A percentile compares a stretch with the other conserved stretches of the same genome.
phyloP scores from a whole-genome alignment of 2,888 invertebrate genomes.

The Cerastis rubricosa region DNA sequence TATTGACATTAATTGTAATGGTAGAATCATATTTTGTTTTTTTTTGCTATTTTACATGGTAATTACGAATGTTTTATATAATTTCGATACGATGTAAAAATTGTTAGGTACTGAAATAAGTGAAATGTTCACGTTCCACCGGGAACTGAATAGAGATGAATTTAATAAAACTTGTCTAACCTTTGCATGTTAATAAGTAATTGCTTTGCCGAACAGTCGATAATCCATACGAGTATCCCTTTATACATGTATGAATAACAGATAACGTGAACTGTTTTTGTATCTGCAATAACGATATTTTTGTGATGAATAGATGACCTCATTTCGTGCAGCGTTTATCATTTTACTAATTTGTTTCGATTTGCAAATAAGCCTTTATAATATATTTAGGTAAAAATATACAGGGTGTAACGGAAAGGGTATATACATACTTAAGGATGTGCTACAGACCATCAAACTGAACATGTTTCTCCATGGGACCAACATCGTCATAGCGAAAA shows the following conservation, averaged over 20 bases:
- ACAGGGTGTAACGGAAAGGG: too few relatives aligned
- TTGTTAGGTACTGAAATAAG: too few relatives aligned
- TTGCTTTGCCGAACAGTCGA: not conserved
- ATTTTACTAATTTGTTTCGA: not conserved
- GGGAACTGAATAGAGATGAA: slow-evolving; percentile 21
- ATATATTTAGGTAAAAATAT: not conserved
- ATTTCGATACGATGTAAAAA: too few relatives aligned
- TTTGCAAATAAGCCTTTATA: not conserved
- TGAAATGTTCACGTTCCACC: not conserved
- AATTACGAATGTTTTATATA: too few relatives aligned
- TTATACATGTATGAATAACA: not conserved
- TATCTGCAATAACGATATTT: not conserved
- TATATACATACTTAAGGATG: too few relatives aligned
- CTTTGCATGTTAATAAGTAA: slow-evolving; percentile 33
- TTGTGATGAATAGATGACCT: not conserved
- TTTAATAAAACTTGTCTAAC: slow-evolving; percentile 29
- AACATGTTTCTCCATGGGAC: too few relatives aligned
- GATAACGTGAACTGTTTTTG: not conserved
- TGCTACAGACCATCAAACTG: too few relatives aligned
- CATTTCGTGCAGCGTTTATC: not conserved
- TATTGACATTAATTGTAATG: too few relatives aligned
- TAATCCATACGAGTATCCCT: not conserved
- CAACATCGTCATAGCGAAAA: too few relatives aligned
- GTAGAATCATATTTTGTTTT: too few relatives aligned
- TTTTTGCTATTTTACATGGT: too few relatives aligned